Conservation (phyloP, 2,888 invertebrate genomes). For the Pristionchus fissidentatus region DNA sequence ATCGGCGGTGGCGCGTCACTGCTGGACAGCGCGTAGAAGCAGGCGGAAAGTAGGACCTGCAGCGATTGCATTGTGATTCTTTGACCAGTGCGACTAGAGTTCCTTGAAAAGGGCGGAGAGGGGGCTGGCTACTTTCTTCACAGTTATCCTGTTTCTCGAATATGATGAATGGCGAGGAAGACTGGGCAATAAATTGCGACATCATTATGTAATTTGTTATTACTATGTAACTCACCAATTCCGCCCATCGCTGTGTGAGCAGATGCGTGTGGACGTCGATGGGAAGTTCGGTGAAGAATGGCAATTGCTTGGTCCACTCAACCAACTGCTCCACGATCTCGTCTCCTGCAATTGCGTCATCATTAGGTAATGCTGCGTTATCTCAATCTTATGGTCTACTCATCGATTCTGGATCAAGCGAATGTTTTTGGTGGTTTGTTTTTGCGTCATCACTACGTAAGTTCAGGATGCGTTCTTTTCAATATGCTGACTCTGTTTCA, state of each 20-base stretch:
- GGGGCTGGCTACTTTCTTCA: no score
- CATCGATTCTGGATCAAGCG: no score
- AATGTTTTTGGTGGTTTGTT: no score
- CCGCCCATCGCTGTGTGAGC: slow-evolving; percentile 92
- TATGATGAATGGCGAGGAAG: neutral
- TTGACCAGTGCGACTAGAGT: no score
- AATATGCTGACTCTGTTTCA: no score
- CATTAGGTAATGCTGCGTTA: no score
- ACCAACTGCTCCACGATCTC: slow-evolving; percentile 98
- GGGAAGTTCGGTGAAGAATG: slow-evolving; percentile 95
- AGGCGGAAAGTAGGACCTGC: slow-evolving; percentile 71
- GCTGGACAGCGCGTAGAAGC: slow-evolving; percentile 68
- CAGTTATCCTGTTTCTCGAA: neutral
- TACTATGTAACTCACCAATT: slow-evolving; percentile 62
- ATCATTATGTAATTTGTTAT: neutral
- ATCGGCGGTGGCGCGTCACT: slow-evolving; percentile 46
- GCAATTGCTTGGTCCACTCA: slow-evolving; percentile 97
- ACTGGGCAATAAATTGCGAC: neutral
- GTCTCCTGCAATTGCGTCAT: no score
- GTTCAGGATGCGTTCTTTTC: no score
- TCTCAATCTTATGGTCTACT: no score
- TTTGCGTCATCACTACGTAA: no score
- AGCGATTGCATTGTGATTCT: neutral
- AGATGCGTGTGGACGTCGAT: slow-evolving; percentile 93
- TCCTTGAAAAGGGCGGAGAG: no score